Evolutionary conservation across 2,888 invertebrate species (phyloP), one percentile per base, ranked within the genome.

Genomic region (Pilophorus perplexus): DNA sequence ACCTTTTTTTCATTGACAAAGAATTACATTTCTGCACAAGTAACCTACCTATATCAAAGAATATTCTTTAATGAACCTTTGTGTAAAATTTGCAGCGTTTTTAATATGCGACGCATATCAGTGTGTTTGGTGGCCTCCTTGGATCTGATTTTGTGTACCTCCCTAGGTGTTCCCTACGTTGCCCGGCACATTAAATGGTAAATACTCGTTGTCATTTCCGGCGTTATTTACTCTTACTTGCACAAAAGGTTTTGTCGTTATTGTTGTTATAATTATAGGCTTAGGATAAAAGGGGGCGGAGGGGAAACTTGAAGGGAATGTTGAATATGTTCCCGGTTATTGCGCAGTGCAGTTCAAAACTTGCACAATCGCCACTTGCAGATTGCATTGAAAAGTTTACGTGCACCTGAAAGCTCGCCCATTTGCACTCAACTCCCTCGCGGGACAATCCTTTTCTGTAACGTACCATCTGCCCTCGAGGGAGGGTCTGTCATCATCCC

Each of bases 351-450:
- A 27, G 22, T 22, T n/a, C n/a, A n/a, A n/a, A n/a, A n/a, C 12
- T 50, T 50, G 23, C 50, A 50, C 50, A 50, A 50, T 50, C 50
- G 50, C 50, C 50, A 50, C 50, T 50, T 48, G 48, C 48, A 48
- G 18, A 22, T 48, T 50, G 50, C 50, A 50, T 50, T 50, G 50
- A 12, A 33, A 33, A 50, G 50, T 8, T 12, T 46, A 16, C 50
- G 23, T 50, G 27, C 50, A 50, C 50, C 50, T 50, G 50, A 50
- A 50, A 50, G 50, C 50, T 50, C 33, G 33, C 33, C 50, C 50
- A 50, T 27, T 50, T 50, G 27, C 50, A 23, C 16, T 50, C 25
- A 25, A 50, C 50, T 50, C 50, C 50, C 50, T 50, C 50, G 27
- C 27, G 3, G 50, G 50, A 50, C 50, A 25, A 50, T 50, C 50